These are phyloP conservation scores for Rana temporaria DNA, from an alignment of 2,113 vertebrate genomes.

Conservation along the genomic window DNA sequence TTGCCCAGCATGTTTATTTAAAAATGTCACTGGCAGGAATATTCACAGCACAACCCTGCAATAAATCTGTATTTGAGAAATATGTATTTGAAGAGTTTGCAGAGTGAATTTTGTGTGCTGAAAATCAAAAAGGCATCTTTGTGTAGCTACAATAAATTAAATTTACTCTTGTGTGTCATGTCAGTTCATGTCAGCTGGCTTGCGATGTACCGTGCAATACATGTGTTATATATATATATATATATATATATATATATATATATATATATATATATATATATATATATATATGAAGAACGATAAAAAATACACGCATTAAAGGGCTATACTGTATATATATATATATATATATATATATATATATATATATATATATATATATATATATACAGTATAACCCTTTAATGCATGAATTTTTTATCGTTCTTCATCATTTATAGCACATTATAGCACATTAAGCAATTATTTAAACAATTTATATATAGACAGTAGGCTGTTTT, in stretches of 20 bases:
- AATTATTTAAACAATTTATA: background rate
- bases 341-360: background rate
- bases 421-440: no score
- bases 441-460: background rate
- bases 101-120: constrained; percentile 7
- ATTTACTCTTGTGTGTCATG: constrained; percentile 17
- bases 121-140: constrained; percentile 22
- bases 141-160: constrained; percentile 23
- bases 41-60: constrained; percentile 17
- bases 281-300: no score
- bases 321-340: no score
- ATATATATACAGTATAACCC: background rate
- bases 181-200: constrained; percentile 6
- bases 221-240: constrained; percentile 1
- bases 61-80: constrained; percentile 26
- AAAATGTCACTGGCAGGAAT: constrained; percentile 18
- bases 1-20: constrained; percentile 32
- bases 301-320: no score
- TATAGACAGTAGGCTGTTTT: no score
- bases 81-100: constrained; percentile 37
- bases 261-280: no score
- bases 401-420: background rate
- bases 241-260: no score
- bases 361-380: no score
- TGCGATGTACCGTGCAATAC: background rate